Evolutionary conservation across 2,113 vertebrate genomes (phyloP).

Genomic region (Hippocampus abdominalis): DNA sequence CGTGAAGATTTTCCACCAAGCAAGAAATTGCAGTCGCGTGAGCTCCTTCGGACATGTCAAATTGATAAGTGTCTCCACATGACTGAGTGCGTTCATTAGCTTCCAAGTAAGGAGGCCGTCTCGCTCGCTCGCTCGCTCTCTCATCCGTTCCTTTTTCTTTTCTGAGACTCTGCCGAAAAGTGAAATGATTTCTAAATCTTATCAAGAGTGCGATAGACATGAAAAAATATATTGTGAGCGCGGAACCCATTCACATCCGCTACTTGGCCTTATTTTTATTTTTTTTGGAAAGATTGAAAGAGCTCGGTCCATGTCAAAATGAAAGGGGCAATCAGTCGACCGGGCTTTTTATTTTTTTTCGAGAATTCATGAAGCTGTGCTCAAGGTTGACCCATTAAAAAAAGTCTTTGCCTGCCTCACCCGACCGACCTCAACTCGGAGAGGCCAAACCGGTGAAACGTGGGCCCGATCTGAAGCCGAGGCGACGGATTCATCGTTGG

Average conservation of each 20-base stretch:
- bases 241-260: no score
- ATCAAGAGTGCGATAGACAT: no score
- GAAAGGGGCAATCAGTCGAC: constrained; percentile 8
- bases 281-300: no score
- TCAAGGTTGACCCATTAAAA: constrained; percentile 70
- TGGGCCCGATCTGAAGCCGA: constrained; percentile 68
- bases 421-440: constrained; percentile 46
- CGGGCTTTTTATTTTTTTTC: not conserved
- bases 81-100: constrained; percentile 22
- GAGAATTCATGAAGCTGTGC: constrained; percentile 33
- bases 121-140: no score
- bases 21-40: not conserved
- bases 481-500: constrained; percentile 76
- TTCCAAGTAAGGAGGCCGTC: constrained; percentile 14
- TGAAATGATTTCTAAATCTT: no score
- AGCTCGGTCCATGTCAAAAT: constrained; percentile 5
- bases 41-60: constrained; percentile 12
- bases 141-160: no score
- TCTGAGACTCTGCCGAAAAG: no score
- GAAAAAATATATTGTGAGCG: no score
- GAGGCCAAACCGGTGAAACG: constrained; percentile 73
- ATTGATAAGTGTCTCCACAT: constrained; percentile 48
- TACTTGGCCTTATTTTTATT: no score
- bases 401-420: constrained; percentile 54
- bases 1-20: not conserved